Evolutionary conservation across 2,797 vertebrate species (phyloP), one percentile per base, ranked within the genome.

Genomic region (Danio kyathit): DNA sequence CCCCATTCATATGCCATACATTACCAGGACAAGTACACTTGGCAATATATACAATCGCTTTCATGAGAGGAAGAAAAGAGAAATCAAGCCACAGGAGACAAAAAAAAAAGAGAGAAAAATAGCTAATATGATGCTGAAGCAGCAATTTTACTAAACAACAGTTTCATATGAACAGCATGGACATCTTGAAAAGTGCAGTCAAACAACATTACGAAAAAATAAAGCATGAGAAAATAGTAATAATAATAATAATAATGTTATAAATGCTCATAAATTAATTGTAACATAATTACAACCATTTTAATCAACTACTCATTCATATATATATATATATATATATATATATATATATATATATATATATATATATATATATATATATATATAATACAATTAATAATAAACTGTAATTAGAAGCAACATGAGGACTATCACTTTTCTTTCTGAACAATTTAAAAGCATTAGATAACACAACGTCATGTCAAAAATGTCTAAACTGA

Each of bases 21-120:
- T 60, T 46, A 80, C 59, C 74, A 56, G 77, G 56, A 84, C 46
- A 77, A 84, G 65, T 44, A 77, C 65, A 79, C 78, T 81, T 74
- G 64, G 67, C 76, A 76, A 43, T 17, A 60, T 70, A 48, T 63
- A 61, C 56, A 65, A 73, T 64, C 49, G 5, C 46, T 21, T 66
- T 73, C 57, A 60, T 74, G 46, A 65, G 73, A 84, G 76, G 66
- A 57, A 76, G 51, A 64, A 46, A 64, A 29, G 13, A 75, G 64
- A 48, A 69, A 48, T 54, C 5, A 57, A 79, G 76, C 72, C 48
- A 51, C 52, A 10, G 46, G 29, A n/a, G 38, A 3, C 16, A n/a
- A 38, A 48, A 76, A 76, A 76, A 51, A 75, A 2, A 76, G 41
- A 82, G 59, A 66, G 70, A 59, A 59, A 67, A 54, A 48, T 13